These are phyloP conservation scores for Plemyria rubiginata DNA, from an alignment of 2,888 invertebrate species.

Conservation along the genomic window DNA sequence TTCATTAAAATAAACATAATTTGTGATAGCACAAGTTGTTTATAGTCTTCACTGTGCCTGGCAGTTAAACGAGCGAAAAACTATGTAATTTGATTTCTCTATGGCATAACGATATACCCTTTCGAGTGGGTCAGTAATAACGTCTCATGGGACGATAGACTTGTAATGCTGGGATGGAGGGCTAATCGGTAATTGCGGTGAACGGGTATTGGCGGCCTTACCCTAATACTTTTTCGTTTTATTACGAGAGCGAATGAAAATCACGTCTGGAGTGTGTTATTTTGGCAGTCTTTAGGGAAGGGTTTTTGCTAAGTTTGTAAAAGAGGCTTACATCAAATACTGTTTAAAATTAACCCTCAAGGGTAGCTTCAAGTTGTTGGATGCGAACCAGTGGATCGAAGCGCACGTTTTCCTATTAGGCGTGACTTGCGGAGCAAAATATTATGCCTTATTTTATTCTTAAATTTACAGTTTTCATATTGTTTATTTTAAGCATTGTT, in stretches of 20 bases:
- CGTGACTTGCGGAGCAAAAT: no score
- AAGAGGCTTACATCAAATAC: no score
- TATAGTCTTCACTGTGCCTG: background rate
- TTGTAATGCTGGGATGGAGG: conserved; percentile 28
- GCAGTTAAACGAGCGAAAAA: conserved; percentile 44
- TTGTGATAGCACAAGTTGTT: no score
- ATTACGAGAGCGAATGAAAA: conserved; percentile 31
- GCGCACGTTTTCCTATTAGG: no score
- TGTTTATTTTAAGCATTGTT: no score
- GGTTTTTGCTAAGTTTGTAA: background rate
- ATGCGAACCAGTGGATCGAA: background rate
- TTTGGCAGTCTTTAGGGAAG: background rate
- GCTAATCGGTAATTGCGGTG: conserved; percentile 38
- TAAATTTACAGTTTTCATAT: no score
- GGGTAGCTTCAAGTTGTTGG: no score
- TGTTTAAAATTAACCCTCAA: no score
- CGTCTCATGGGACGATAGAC: conserved; percentile 50
- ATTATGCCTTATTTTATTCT: no score
- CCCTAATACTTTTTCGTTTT: conserved; percentile 37
- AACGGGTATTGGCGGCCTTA: conserved; percentile 34
- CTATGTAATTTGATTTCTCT: conserved; percentile 54
- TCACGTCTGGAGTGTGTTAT: conserved; percentile 11
- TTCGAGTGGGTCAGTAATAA: conserved; percentile 51
- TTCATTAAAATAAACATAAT: no score
- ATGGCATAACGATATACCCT: conserved; percentile 47